Evolutionary conservation across 2,113 vertebrate species (phyloP), one percentile per base, ranked within the genome.

Genomic region (Nymphicus hollandicus): DNA sequence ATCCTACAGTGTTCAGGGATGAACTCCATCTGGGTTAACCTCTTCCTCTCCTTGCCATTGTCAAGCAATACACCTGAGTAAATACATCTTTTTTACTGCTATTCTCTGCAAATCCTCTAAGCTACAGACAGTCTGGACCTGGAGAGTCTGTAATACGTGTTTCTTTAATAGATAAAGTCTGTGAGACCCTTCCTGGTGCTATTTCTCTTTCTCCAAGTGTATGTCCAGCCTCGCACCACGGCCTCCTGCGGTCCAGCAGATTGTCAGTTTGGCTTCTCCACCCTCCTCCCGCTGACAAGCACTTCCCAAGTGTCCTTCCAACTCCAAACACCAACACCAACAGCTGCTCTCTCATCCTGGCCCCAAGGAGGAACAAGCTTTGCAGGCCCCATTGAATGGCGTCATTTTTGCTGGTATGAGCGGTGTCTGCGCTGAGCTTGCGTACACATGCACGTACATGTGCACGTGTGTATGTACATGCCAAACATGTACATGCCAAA

Each of bases 391-490:
- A 0, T 20, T 33, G 29, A 44, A 37, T 60, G 44, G 19, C 1
- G 0, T 56, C 37, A 41, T 2, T 7, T 58, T 64, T 69, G 33
- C 43, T 64, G 55, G 39, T 56, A 33, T 17, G n/a, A 50, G 41
- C 13, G 13, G 44, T 76, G 81, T 37, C 37, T 27, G 14, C 52
- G 8, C 33, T 23, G 52, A 41, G 52, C 35, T n/a, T 43, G 22
- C 41, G 10, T 9, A 10, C n/a, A 35, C 19, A 9, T 4, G 4
- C 33, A 63, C 1, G 1, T 25, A 44, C 24, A 4, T 3, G 7
- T 64, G 69, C 33, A 9, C 37, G 17, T 58, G 56, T n/a, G 20
- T 58, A 58, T n/a, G 56, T 24, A 35, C 22, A 24, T 58, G 56
- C 56, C 56, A 35, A 50, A 50, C 49, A 50, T 27, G 49, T 50